A percentile compares a stretch with the other conserved stretches of the same genome.
phyloP scores from a whole-genome alignment of 2,888 invertebrate species.

The Dynastes tityus region DNA sequence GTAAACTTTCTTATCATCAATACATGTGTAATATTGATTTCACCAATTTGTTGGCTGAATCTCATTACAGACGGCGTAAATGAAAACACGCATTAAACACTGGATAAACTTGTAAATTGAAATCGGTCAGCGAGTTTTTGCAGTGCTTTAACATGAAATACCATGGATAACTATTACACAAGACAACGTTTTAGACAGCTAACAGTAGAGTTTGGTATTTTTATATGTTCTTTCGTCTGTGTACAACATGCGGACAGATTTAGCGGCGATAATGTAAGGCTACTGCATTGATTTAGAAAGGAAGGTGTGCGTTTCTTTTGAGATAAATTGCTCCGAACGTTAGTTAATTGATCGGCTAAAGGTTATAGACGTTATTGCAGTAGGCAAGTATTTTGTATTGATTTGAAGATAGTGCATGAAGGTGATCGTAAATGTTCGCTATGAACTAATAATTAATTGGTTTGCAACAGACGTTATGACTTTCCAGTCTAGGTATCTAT shows the following conservation, averaged over 20 bases:
- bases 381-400: not conserved
- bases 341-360: conserved; percentile 2
- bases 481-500: too few relatives aligned
- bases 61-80: too few relatives aligned
- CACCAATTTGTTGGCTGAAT: too few relatives aligned
- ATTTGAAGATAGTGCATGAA: not conserved
- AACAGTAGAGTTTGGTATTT: conserved; percentile 27
- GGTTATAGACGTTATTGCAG: not conserved
- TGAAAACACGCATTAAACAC: too few relatives aligned
- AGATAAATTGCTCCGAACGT: not conserved
- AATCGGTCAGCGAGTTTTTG: conserved; percentile 28
- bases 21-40: too few relatives aligned
- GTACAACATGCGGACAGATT: not conserved
- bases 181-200: conserved; percentile 19
- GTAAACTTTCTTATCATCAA: too few relatives aligned
- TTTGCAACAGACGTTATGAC: too few relatives aligned
- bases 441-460: too few relatives aligned
- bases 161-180: conserved; percentile 23
- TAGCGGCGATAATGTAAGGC: not conserved
- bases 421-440: too few relatives aligned
- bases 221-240: conserved; percentile 19
- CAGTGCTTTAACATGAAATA: conserved; percentile 6
- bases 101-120: conserved; percentile 26
- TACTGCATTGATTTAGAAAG: conserved; percentile 26
- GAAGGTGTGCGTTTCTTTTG: conserved; percentile 3